phyloP scores from a whole-genome alignment of 2,113 vertebrate genomes.

The Tylochromis polylepis region DNA sequence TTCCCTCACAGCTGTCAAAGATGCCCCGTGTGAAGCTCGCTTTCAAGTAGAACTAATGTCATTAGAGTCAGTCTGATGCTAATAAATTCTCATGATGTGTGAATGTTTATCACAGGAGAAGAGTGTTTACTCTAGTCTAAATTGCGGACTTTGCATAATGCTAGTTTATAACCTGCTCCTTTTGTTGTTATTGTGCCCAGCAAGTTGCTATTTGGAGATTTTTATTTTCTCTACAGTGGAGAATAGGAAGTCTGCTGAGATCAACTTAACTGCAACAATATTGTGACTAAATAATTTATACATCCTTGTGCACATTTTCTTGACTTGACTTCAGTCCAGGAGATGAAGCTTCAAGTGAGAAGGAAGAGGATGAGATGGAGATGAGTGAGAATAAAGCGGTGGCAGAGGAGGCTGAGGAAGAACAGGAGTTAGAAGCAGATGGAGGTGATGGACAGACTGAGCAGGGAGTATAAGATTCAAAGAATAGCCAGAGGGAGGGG shows the following conservation, averaged over 20 bases:
- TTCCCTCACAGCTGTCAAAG: not conserved
- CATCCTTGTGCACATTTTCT: not conserved
- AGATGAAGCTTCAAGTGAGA: not conserved
- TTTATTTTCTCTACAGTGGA: not conserved
- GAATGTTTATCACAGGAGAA: not conserved
- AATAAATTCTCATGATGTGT: not conserved
- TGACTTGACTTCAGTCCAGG: not conserved
- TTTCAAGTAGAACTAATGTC: not conserved
- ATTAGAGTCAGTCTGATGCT: not conserved
- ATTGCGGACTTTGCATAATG: not conserved
- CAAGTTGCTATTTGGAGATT: not conserved
- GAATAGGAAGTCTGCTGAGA: not conserved
- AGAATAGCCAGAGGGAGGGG: not conserved
- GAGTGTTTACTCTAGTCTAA: not conserved
- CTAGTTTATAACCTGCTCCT: not conserved
- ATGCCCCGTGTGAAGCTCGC: not conserved
- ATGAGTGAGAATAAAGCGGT: not conserved
- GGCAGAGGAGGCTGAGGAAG: not conserved
- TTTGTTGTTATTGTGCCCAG: not conserved
- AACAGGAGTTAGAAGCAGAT: not conserved
- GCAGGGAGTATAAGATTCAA: not conserved
- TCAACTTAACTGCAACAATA: not conserved
- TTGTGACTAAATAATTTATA: not conserved
- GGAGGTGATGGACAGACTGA: not conserved
- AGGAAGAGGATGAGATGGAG: not conserved